Percentiles rank a stretch among this genome's conserved stretches.
These are phyloP conservation scores for Drosophila parthenogenetica DNA, from an alignment of 2,888 invertebrate genomes.

Conservation along the genomic window DNA sequence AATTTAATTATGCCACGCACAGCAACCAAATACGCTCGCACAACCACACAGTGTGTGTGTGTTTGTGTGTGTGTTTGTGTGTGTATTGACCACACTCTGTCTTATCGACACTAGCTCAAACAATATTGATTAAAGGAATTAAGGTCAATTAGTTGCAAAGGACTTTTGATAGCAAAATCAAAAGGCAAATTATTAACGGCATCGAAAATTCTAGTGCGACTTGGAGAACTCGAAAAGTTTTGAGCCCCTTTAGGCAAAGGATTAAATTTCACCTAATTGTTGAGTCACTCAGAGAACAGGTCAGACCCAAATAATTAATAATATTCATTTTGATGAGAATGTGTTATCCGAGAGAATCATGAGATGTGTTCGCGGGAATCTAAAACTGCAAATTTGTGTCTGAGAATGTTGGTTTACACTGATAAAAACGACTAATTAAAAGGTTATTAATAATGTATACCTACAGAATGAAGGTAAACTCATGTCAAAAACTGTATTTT, in stretches of 20 bases:
- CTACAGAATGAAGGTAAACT: too few relatives aligned
- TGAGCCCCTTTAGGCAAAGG: not conserved
- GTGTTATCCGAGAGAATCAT: too few relatives aligned
- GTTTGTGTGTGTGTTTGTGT: not conserved
- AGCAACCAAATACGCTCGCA: slow-evolving; percentile 34
- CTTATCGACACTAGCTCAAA: slow-evolving; percentile 45
- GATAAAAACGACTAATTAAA: not conserved
- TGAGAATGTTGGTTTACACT: not conserved
- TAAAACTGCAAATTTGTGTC: not conserved
- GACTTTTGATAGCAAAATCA: slow-evolving; percentile 49
- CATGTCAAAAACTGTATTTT: too few relatives aligned
- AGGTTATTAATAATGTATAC: too few relatives aligned
- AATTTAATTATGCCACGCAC: slow-evolving; percentile 65
- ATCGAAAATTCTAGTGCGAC: not conserved
- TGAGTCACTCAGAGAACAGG: not conserved
- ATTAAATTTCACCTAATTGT: slow-evolving; percentile 1
- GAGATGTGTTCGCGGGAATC: too few relatives aligned
- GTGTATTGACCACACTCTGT: not conserved
- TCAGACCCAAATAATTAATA: not conserved
- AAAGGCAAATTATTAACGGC: slow-evolving; percentile 29
- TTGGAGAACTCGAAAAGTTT: slow-evolving; percentile 7
- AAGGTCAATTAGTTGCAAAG: slow-evolving; percentile 63
- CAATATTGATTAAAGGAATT: slow-evolving; percentile 69
- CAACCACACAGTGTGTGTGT: slow-evolving; percentile 10
- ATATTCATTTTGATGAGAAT: not conserved